These are phyloP conservation scores for Choreutis nemorana DNA, from an alignment of 2,888 invertebrate genomes.

Conservation along the genomic window DNA sequence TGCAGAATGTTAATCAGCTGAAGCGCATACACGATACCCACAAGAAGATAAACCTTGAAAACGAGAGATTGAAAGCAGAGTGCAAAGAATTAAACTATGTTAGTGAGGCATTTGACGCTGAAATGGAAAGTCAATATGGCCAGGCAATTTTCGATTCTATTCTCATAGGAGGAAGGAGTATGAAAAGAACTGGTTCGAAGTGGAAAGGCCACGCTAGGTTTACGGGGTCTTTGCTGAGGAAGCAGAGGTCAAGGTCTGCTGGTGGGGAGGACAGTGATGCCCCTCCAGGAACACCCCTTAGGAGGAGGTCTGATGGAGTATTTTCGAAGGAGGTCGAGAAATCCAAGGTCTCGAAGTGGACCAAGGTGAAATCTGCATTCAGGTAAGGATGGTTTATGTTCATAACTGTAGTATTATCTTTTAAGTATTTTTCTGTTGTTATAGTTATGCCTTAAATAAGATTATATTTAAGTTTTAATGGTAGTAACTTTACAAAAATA, in stretches of 20 bases:
- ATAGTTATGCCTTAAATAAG: no score
- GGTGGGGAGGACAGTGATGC: conserved; percentile 69
- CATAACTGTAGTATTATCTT: background rate
- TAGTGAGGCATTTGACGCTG: conserved; percentile 60
- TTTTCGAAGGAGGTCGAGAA: conserved; percentile 53
- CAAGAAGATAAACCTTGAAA: conserved; percentile 52
- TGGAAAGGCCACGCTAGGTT: conserved; percentile 53
- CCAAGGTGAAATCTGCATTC: conserved; percentile 87
- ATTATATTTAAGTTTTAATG: no score
- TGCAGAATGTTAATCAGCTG: conserved; percentile 77
- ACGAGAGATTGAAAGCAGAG: conserved; percentile 38
- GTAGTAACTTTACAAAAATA: no score
- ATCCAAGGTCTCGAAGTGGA: conserved; percentile 85
- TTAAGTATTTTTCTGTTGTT: background rate
- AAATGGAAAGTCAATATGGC: conserved; percentile 69
- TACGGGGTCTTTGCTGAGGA: conserved; percentile 59
- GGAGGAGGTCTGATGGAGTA: conserved; percentile 46
- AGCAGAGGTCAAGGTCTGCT: conserved; percentile 73
- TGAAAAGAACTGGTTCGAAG: conserved; percentile 58
- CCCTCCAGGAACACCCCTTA: conserved; percentile 37
- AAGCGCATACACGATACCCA: conserved; percentile 71
- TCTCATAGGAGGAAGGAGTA: conserved; percentile 60
- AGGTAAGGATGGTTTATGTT: conserved; percentile 62
- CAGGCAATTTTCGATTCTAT: conserved; percentile 72
- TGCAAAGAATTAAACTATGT: conserved; percentile 38